These are phyloP conservation scores for Bruchidius siliquastri DNA, from an alignment of 2,888 invertebrate genomes.

Conservation along the genomic window DNA sequence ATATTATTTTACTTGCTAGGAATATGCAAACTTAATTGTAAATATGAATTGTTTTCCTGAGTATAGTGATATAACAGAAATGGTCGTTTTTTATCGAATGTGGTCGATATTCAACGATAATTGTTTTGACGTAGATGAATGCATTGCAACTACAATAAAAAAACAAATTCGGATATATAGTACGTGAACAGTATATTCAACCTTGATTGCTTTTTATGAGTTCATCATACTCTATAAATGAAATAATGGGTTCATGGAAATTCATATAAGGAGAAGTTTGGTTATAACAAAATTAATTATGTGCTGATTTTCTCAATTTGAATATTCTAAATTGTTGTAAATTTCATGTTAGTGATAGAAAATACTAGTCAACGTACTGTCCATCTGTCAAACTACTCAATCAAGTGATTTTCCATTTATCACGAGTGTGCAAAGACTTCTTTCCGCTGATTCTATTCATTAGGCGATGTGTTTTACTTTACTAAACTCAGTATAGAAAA, in stretches of 20 bases:
- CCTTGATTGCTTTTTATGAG: neutral
- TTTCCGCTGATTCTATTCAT: no score
- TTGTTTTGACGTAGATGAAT: neutral
- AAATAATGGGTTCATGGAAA: neutral
- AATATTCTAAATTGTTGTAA: neutral
- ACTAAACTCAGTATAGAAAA: no score
- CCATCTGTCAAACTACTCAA: no score
- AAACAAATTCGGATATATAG: neutral
- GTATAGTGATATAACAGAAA: no score
- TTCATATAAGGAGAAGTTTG: neutral
- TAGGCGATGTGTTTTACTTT: no score
- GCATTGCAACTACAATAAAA: neutral
- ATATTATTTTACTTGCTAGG: no score
- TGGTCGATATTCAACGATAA: neutral
- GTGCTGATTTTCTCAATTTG: neutral
- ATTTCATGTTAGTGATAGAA: no score
- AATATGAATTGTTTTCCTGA: no score
- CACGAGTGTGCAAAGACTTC: no score
- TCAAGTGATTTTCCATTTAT: no score
- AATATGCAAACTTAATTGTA: no score
- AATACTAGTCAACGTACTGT: neutral
- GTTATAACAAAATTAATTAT: neutral
- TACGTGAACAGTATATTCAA: neutral
- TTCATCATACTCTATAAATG: neutral
- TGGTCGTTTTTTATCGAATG: no score